Evolutionary conservation across 2,113 vertebrate species (phyloP), one percentile per base, ranked within the genome.

Genomic region (Xenus cinereus): DNA sequence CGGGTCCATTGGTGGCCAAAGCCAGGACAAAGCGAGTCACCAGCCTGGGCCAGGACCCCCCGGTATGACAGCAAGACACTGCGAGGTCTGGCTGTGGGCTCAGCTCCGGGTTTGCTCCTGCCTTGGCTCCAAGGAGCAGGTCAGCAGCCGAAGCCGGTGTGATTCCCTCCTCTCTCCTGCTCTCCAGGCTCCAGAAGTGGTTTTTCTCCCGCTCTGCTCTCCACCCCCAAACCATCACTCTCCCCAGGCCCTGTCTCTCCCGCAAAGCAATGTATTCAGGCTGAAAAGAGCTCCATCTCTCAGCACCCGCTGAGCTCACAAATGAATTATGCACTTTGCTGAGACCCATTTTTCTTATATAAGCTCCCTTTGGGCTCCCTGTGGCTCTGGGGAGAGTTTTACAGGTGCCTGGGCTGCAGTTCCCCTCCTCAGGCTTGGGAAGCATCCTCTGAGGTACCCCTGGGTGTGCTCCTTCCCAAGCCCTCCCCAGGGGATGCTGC

Each of bases 1-100:
- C 1, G 8, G n/a, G 39, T 24, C 66, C 12, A 1, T 30, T 8
- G 2, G 0, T 39, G 57, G 48, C 56, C 41, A 7, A 24, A 28
- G 12, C 10, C 22, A 22, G 28, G 46, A 30, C 18, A 19, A 51
- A 35, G 32, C 1, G 6, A 27, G 54, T 17, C 45, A 26, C 13
- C 3, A 5, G 26, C 43, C 21, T 1, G 22, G 27, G 12, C 27
- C 32, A 23, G 39, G 64, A 35, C 56, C 26, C 37, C 21, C 46
- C 2, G 12, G 17, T 35, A 45, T 30, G 9, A 14, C 26, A 26
- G 35, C 35, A 37, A 23, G 24, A 46, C 46, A 14, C 46, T 17
- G 37, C 23, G 3, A 35, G 26, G 12, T 30, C 71, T 46, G 63
- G 39, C 71, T n/a, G 46, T 1, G 5, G 53, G 33, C 11, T 14